Base-by-base conservation (phyloP, 2,797 vertebrate species). In the Gymnoscopelus braueri region DNA sequence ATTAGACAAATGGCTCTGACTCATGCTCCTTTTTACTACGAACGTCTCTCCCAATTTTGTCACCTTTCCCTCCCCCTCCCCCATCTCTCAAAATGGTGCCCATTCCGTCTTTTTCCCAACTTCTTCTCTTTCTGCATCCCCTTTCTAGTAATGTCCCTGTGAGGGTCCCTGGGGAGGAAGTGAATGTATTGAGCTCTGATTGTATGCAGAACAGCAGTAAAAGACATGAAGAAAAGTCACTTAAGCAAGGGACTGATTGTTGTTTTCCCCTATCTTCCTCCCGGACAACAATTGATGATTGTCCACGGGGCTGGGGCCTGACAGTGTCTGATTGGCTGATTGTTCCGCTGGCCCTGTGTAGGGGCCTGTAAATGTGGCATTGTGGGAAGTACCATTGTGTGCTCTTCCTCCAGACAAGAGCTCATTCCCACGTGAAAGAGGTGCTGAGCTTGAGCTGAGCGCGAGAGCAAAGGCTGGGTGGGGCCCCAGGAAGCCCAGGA, bases 351-450 rank as follows among this genome's bases (percentile, higher is more conserved):
- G 92, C 93, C 93, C 93, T 93, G 93, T 93, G 93, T 89, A 94
- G 93, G 81, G 89, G 91, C 92, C 93, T 93, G 88, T 93, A 93
- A 95, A 96, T 93, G 92, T 94, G 95, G 95, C 95, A 96, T 94
- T 93, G 91, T 92, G 94, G 96, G 96, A 98, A 98, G 95, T 95
- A 93, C 96, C 95, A 99, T 99, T 99, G 97, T 99, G 95, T 96
- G 94, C 93, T 93, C 94, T 95, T 98, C 95, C 96, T 95, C 94
- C 92, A 94, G 87, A 94, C 95, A 89, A 94, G 95, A 94, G 92
- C 94, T 92, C 94, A 96, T 98, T 99, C 97, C 97, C 97, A 99
- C 89, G 96, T 96, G 97, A 98, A 98, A 95, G 93, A 95, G 94
- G 91, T 95, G 93, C 93, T 92, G 94, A 94, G 92, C 91, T 88